phyloP scores from a whole-genome alignment of 2,888 invertebrate genomes.

The Vesta saturnalis region DNA sequence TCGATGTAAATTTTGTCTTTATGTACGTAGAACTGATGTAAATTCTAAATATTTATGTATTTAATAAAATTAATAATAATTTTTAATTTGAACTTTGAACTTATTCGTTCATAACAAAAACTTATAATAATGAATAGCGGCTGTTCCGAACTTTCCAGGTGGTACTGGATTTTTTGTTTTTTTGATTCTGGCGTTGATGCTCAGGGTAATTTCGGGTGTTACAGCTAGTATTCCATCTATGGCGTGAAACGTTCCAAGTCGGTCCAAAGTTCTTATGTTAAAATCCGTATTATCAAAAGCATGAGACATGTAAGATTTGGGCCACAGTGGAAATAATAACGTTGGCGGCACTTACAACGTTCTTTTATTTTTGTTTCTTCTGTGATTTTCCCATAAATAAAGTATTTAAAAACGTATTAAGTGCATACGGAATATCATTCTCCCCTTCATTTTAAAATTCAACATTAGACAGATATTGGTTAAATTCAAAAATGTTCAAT shows the following conservation, averaged over 20 bases:
- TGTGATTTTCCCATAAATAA: neutral
- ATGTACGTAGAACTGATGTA: no score
- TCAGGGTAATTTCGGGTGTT: conserved; percentile 11
- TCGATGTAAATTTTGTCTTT: no score
- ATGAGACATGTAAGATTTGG: neutral
- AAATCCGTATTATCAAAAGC: neutral
- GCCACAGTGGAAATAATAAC: conserved; percentile 1
- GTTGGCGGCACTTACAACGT: neutral
- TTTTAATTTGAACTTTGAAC: no score
- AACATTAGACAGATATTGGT: neutral
- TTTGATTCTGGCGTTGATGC: neutral
- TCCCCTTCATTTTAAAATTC: neutral
- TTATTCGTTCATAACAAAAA: no score
- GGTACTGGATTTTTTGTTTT: neutral
- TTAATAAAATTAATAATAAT: no score
- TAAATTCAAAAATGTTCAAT: neutral
- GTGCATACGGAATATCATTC: neutral
- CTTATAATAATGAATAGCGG: conserved; percentile 7
- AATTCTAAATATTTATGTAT: no score
- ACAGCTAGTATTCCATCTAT: conserved; percentile 13
- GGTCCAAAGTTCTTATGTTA: conserved; percentile 17
- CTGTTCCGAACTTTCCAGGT: neutral
- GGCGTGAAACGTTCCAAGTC: neutral
- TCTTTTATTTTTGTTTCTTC: neutral
- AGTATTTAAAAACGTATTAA: conserved; percentile 1